Base-by-base conservation (phyloP, 2,888 invertebrate species). In the Mycalesis mineus region DNA sequence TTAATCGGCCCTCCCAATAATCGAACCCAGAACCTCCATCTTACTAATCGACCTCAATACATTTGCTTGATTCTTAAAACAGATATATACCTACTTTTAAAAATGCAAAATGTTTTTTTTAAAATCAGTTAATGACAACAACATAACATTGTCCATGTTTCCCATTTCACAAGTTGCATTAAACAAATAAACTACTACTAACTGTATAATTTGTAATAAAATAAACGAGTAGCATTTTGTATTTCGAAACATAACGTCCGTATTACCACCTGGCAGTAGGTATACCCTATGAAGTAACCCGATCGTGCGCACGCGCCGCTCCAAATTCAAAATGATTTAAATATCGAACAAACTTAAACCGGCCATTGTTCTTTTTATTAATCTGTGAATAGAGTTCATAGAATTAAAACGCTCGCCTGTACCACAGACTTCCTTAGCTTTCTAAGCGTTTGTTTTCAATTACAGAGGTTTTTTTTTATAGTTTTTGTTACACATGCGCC, bases 291-390 rank as follows among this genome's bases (percentile, higher is more conserved):
- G 53, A 69, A 63, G 51, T 29, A 72, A 72, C 64, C 60, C 63
- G 69, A 74, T 67, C 69, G 63, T 63, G 72, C 71, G 75, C 75
- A 72, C 73, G 73, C 74, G 74, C 64, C 65, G 65, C 64, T 68
- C 68, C 62, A 68, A 70, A 69, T 68, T 69, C 68, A 64, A 71
- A 71, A 69, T 67, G 65, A 70, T 71, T 69, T 71, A 68, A 70
- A 72, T 63, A 65, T 65, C 59, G 66, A 69, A 68, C 68, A 62
- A 66, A 63, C 57, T 62, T 60, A 65, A 65, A 66, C 68, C 61
- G 64, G 58, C 57, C 60, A 70, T 73, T 72, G 71, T 73, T 70
- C 74, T 71, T 73, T 22, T 73, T 74, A 63, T 64, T 59, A 63
- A 64, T 57, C 57, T 53, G 29, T 64, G 55, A 55, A 63, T 59